phyloP scores from a whole-genome alignment of 2,113 vertebrate genomes.

The Emydura subglobosa region DNA sequence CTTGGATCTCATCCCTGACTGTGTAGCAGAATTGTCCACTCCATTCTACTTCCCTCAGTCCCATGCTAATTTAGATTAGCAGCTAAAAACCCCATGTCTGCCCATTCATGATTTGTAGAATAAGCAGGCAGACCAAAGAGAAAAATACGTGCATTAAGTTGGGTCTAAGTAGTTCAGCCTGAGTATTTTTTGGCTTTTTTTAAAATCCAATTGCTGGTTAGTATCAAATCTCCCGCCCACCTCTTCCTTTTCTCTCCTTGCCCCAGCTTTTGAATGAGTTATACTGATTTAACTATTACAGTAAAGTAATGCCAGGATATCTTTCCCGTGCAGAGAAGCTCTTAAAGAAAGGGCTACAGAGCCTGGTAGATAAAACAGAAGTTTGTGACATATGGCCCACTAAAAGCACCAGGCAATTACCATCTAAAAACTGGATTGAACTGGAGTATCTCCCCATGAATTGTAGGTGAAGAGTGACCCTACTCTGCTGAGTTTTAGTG shows the following conservation, averaged over 20 bases:
- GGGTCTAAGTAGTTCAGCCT: not conserved
- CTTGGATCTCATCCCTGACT: rapidly evolving
- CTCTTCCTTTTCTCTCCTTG: rapidly evolving
- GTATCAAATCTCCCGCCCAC: rapidly evolving
- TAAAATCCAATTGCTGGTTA: not conserved
- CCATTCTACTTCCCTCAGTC: not conserved
- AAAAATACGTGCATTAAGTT: not conserved
- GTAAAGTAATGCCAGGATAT: not conserved
- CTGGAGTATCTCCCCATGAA: not conserved
- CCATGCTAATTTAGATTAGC: not conserved
- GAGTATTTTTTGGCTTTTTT: not conserved
- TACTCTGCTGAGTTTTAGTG: rapidly evolving
- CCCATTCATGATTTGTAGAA: not conserved
- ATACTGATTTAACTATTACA: not conserved
- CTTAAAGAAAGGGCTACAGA: not conserved
- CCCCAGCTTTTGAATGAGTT: not conserved
- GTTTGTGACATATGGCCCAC: not conserved
- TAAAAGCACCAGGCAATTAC: not conserved
- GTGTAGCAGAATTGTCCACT: not conserved
- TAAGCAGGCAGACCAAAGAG: rapidly evolving
- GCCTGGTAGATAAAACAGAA: not conserved
- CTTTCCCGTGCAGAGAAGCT: not conserved
- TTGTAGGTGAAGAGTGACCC: not conserved
- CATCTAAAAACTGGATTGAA: not conserved
- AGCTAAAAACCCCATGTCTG: not conserved